phyloP scores from a whole-genome alignment of 1,140 invertebrate species.

The Diachasmimorpha longicaudata region DNA sequence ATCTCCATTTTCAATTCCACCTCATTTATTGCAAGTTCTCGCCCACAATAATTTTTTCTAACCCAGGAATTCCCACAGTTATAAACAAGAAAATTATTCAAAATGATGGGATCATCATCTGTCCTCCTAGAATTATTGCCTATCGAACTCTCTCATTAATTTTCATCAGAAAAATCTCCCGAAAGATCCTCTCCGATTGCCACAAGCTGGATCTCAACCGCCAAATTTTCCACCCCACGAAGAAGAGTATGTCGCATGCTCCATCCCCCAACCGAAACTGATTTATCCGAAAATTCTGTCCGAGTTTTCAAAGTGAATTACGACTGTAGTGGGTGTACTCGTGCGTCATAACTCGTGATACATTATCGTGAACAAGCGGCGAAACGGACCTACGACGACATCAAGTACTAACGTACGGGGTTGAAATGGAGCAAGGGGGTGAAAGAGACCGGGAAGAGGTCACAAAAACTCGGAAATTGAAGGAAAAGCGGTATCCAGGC shows the following conservation, averaged over 20 bases:
- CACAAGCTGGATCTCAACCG: no score
- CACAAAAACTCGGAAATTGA: background rate
- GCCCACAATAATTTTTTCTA: no score
- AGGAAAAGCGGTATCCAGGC: background rate
- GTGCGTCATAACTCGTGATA: constrained; percentile 29
- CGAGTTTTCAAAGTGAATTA: constrained; percentile 28
- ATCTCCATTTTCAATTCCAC: no score
- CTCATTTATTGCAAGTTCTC: no score
- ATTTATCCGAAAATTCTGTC: constrained; percentile 23
- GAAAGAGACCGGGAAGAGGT: background rate
- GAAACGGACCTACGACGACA: constrained; percentile 9
- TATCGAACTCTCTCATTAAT: no score
- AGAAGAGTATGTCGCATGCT: background rate
- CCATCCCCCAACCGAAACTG: constrained; percentile 11
- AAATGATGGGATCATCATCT: no score
- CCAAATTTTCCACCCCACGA: no score
- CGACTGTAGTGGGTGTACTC: constrained; percentile 12
- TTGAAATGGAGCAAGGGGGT: background rate
- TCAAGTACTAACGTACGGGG: background rate
- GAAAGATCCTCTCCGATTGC: no score
- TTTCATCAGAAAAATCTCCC: no score
- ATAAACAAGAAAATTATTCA: no score
- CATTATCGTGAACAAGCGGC: constrained; percentile 19
- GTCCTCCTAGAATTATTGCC: no score
- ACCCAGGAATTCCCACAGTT: no score